Base-by-base conservation (phyloP, 2,888 invertebrate genomes). In the Acronicta psi region DNA sequence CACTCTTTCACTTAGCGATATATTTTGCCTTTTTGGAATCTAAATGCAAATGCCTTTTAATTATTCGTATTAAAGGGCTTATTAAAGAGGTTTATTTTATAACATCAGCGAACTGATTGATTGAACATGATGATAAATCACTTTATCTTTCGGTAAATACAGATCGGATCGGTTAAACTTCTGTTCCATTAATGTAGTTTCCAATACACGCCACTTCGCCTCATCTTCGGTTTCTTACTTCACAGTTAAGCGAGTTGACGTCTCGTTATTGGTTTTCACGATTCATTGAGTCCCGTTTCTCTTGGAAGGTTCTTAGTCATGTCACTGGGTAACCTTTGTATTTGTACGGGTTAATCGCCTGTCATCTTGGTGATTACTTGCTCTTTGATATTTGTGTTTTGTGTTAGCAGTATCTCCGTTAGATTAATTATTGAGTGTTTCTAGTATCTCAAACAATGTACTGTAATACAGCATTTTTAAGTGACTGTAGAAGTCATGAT, bases 231-330 rank as follows among this genome's bases (percentile, higher is more conserved):
- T 37, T 47, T 49, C 37, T 59, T 46, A 57, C 47, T 60, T 70
- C 51, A 70, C 71, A 57, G 59, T 45, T 59, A 44, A 67, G 53
- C 10, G 51, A 56, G 25, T 57, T 67, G 67, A 71, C 71, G 53
- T 56, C 55, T 46, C 51, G 44, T 59, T 62, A 70, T 70, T 70
- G 67, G 50, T 60, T 70, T 71, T 67, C 49, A 71, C 55, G 57
- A 59, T 52, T 67, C 71, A 62, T 58, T 71, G 56, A 20, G 29
- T 50, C 59, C n/a, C 6, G 43, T 45, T 59, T 53, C 34, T 56
- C 44, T 56, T 59, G 50, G 46, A 51, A 51, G 55, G 53, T 58
- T 58, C 66, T 37, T 38, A 6, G 20, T 37, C 52, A 37, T 64
- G 40, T 52, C 58, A 52, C 37, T 53, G 31, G 31, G 38, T 8